Conservation (phyloP, 1,140 invertebrate genomes). For the Fopius arisanus region DNA sequence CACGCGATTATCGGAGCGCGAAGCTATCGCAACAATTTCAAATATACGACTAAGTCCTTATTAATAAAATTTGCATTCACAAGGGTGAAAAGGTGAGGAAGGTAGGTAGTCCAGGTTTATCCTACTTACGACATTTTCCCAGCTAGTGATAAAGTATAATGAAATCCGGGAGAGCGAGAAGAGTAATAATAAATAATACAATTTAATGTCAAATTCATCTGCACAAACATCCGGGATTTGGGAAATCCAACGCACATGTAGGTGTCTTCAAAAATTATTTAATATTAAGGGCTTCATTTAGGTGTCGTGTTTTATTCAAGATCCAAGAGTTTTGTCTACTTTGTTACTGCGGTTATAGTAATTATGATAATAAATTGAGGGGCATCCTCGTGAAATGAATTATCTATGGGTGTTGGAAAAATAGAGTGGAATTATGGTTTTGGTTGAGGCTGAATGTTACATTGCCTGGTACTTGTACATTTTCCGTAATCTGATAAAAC, state of each 20-base stretch:
- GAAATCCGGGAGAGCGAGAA: neutral
- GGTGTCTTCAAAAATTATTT: neutral
- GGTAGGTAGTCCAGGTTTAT: too few relatives aligned
- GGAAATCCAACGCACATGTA: neutral
- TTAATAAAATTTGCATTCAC: slow-evolving; percentile 61
- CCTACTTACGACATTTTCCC: neutral
- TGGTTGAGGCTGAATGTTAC: neutral
- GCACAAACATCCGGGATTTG: neutral
- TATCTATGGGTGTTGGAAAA: neutral
- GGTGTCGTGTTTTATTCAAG: neutral
- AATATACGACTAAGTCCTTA: slow-evolving; percentile 52
- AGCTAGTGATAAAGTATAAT: neutral
- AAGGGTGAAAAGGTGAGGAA: slow-evolving; percentile 51
- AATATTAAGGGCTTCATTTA: slow-evolving; percentile 11
- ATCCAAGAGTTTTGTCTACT: neutral
- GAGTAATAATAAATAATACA: neutral
- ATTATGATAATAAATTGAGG: neutral
- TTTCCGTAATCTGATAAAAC: slow-evolving; percentile 61
- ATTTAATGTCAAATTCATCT: neutral
- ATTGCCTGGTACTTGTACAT: slow-evolving; percentile 27
- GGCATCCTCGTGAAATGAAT: neutral
- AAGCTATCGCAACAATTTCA: slow-evolving; percentile 42
- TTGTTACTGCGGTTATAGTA: neutral
- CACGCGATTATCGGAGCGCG: slow-evolving; percentile 39
- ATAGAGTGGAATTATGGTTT: neutral